Conservation (phyloP, 2,797 vertebrate species). For the Columba guinea region DNA sequence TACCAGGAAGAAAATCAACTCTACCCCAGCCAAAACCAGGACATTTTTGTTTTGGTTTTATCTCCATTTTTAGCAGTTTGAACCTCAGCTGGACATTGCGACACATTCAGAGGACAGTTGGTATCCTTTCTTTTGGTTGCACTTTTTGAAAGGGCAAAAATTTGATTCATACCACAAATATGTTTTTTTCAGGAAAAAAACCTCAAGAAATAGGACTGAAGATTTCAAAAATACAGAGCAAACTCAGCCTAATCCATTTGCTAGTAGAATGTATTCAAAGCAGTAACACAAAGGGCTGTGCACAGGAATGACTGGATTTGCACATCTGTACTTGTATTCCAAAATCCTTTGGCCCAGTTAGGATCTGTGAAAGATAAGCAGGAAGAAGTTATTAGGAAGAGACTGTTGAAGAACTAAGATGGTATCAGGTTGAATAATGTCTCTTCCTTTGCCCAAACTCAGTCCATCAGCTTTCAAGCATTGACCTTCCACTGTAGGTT, state of each 20-base stretch:
- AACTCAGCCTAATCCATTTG: background rate
- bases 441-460: background rate
- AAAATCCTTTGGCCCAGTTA: background rate
- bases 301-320: background rate
- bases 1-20: too few relatives aligned
- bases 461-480: background rate
- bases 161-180: background rate
- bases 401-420: background rate
- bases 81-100: background rate
- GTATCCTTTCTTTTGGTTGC: background rate
- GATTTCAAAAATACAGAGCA: background rate
- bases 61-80: background rate
- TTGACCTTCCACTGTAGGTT: background rate
- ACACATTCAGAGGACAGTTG: background rate
- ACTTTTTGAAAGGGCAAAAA: background rate
- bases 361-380: background rate
- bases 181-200: fast-evolving
- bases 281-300: background rate
- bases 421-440: background rate
- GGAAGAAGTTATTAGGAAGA: background rate
- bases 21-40: too few relatives aligned
- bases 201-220: background rate
- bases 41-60: background rate
- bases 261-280: background rate
- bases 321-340: background rate